Conservation (phyloP, 2,888 invertebrate genomes). For the Ectobius pallidus region DNA sequence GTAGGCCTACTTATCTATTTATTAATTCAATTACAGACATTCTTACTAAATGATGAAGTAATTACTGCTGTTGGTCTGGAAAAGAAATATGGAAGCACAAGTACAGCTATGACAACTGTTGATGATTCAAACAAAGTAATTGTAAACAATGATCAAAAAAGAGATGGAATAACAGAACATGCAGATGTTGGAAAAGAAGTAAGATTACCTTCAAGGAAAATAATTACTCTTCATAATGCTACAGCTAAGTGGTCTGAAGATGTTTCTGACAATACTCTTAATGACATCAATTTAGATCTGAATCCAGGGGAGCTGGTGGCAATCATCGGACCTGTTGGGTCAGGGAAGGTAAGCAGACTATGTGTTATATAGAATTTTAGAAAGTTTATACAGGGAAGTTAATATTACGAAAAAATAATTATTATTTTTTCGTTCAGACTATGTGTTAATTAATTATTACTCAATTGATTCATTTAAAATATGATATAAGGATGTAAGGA, state of each 20-base stretch:
- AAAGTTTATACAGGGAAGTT: too few species aligned
- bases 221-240: neutral
- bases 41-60: neutral
- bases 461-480: too few species aligned
- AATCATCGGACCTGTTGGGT: slow-evolving; percentile 37
- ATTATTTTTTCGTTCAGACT: too few species aligned
- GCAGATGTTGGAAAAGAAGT: neutral
- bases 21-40: neutral
- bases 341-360: slow-evolving; percentile 39
- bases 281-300: slow-evolving; percentile 68
- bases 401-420: too few species aligned
- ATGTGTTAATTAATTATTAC: too few species aligned
- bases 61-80: neutral
- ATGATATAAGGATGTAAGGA: too few species aligned
- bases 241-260: slow-evolving; percentile 46
- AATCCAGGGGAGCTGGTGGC: slow-evolving; percentile 55
- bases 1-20: neutral
- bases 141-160: neutral
- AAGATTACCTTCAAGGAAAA: neutral
- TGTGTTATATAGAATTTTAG: too few species aligned
- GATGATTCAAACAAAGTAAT: neutral
- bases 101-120: neutral
- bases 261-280: slow-evolving; percentile 62
- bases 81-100: neutral
- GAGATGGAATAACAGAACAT: neutral